Percentiles rank a stretch among this genome's conserved stretches.
Conservation (phyloP, 2,113 vertebrate species). For the Emydura subglobosa region DNA sequence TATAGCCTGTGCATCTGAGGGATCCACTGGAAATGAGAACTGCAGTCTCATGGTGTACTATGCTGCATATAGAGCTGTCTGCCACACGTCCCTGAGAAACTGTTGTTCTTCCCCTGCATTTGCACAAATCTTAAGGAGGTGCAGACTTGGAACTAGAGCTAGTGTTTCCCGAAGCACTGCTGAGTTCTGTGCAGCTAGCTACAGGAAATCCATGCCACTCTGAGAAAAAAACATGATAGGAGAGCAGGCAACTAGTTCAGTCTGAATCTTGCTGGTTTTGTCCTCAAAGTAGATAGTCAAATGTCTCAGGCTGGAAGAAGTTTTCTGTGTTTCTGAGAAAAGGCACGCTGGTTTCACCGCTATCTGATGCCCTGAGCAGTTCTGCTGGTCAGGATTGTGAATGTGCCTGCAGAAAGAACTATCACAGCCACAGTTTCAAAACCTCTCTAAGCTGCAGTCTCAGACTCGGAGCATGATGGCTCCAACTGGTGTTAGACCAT, state of each 20-base stretch:
- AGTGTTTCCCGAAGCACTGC: background rate
- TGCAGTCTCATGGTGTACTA: background rate
- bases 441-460: fast-evolving
- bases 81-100: background rate
- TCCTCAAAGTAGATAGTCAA: background rate
- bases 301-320: background rate
- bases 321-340: background rate
- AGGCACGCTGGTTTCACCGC: background rate
- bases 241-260: background rate
- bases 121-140: background rate
- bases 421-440: background rate
- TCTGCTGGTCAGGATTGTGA: background rate
- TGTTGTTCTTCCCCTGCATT: background rate
- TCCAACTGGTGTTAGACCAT: background rate
- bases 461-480: background rate
- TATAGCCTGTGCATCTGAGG: background rate
- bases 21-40: background rate
- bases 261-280: background rate
- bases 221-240: background rate
- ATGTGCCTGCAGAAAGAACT: background rate
- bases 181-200: background rate
- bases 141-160: background rate
- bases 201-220: fast-evolving
- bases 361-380: background rate
- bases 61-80: background rate